A percentile compares a stretch with the other conserved stretches of the same genome.
phyloP scores from a whole-genome alignment of 2,888 invertebrate species.

The Dimorphilus gyrociliatus region DNA sequence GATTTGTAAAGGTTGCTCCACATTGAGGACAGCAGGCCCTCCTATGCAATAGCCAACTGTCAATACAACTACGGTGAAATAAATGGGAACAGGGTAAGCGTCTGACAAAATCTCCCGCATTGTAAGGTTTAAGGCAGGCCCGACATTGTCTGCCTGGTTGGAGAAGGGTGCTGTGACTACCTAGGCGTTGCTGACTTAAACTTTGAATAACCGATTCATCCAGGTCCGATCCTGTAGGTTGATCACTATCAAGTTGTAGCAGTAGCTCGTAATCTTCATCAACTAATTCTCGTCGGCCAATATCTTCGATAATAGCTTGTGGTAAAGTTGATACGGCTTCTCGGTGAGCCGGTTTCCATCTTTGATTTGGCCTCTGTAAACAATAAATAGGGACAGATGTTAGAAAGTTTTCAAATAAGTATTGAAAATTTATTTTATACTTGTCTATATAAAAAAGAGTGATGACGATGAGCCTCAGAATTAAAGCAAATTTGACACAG shows the following conservation, averaged over 20 bases:
- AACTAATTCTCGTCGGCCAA: slow-evolving; percentile 27
- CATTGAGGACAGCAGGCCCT: slow-evolving; percentile 33
- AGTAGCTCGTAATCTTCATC: slow-evolving; percentile 35
- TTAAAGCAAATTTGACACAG: slow-evolving; percentile 36
- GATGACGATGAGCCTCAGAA: slow-evolving; percentile 28
- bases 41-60: slow-evolving; percentile 35
- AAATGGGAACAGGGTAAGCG: slow-evolving; percentile 33
- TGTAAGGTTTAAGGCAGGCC: slow-evolving; percentile 29
- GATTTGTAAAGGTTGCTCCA: slow-evolving; percentile 21
- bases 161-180: slow-evolving; percentile 19
- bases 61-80: slow-evolving; percentile 36
- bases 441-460: slow-evolving; percentile 32
- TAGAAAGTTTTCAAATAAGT: not conserved
- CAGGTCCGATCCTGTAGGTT: slow-evolving; percentile 10
- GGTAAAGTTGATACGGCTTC: slow-evolving; percentile 26
- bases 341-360: slow-evolving; percentile 27
- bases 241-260: slow-evolving; percentile 32
- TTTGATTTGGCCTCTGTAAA: slow-evolving; percentile 27
- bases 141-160: slow-evolving; percentile 34
- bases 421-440: slow-evolving; percentile 15
- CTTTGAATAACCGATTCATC: slow-evolving; percentile 24
- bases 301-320: slow-evolving; percentile 23
- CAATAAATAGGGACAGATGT: no score
- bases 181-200: slow-evolving; percentile 25
- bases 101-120: slow-evolving; percentile 22